Evolutionary conservation across 1,140 invertebrate genomes (phyloP), one percentile per base, ranked within the genome.

Genomic region (Neomicropteryx cornuta): DNA sequence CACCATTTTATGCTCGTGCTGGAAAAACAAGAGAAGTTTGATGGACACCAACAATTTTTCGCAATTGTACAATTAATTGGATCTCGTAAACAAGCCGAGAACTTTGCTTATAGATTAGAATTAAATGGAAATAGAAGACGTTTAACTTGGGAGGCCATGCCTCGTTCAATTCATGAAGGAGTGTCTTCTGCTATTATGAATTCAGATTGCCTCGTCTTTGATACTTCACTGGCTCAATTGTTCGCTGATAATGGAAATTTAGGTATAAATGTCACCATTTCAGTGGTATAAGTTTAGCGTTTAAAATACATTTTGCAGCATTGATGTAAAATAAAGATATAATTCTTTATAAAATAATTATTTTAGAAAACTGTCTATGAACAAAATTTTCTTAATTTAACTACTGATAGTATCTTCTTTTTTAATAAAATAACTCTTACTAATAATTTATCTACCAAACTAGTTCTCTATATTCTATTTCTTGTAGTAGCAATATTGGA

Each of bases 221-320:
- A 99, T 62, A 96, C 94, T 18, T 91, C 87, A 36, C 92, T 97
- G 60, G 97, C 96, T 39, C 90, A 97, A 64, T 70, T 97, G 28
- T 99, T 99, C 75, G 92, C 96, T 14, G 96, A 99, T 60, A 97
- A 97, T 69, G 96, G 95, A 4, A 99, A 99, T 70, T 75, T 99
- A 39, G 96, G 94, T 46, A 99, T 99, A 48, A 99, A 99, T 71
- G 97, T 99, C 43, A 98, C 96, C 53, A 99, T 99, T 62, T 92
- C 87, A 41, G 81, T 87, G 75, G 82, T 83, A 63, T 84, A 60
- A 63, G 51, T 52, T 24, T 6, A 5, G 16, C 10, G n/a, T n/a
- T n/a, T n/a, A n/a, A n/a, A n/a, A n/a, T n/a, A 27, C 24, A 27
- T 27, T 27, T 8, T n/a, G 8, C 8, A 27, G 8, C 24, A 27